Conservation (phyloP, 2,888 invertebrate species). For the Dynastes tityus region DNA sequence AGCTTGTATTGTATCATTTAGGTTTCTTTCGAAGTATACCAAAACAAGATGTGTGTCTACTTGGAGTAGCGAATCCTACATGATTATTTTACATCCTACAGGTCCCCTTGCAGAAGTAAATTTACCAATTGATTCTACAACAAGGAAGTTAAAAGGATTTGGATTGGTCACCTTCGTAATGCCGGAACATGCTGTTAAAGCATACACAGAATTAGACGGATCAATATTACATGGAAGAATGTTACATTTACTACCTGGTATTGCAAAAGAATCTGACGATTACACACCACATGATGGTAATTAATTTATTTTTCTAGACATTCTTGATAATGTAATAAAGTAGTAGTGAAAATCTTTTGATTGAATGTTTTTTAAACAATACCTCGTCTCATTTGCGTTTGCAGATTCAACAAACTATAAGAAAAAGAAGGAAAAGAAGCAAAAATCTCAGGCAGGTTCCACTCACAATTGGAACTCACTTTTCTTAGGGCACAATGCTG, state of each 20-base stretch:
- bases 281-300: slow-evolving; percentile 54
- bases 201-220: slow-evolving; percentile 93
- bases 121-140: slow-evolving; percentile 88
- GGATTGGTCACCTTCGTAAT: slow-evolving; percentile 93
- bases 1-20: no score
- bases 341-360: not conserved
- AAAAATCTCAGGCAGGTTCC: slow-evolving; percentile 83
- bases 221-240: slow-evolving; percentile 91
- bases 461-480: slow-evolving; percentile 97
- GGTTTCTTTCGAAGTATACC: no score
- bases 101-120: slow-evolving; percentile 90
- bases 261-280: slow-evolving; percentile 74
- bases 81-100: slow-evolving; percentile 61
- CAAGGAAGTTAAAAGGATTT: slow-evolving; percentile 92
- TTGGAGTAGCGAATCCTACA: no score
- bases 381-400: slow-evolving; percentile 40
- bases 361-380: not conserved
- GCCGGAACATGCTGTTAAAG: slow-evolving; percentile 95
- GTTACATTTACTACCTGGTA: slow-evolving; percentile 93
- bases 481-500: slow-evolving; percentile 93
- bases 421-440: slow-evolving; percentile 84
- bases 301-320: not conserved
- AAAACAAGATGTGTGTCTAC: no score
- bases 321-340: no score
- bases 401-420: slow-evolving; percentile 83